Percentiles rank a stretch among this genome's conserved stretches.
Conservation (phyloP, 2,113 vertebrate genomes). For the Corythornis cristatus region DNA sequence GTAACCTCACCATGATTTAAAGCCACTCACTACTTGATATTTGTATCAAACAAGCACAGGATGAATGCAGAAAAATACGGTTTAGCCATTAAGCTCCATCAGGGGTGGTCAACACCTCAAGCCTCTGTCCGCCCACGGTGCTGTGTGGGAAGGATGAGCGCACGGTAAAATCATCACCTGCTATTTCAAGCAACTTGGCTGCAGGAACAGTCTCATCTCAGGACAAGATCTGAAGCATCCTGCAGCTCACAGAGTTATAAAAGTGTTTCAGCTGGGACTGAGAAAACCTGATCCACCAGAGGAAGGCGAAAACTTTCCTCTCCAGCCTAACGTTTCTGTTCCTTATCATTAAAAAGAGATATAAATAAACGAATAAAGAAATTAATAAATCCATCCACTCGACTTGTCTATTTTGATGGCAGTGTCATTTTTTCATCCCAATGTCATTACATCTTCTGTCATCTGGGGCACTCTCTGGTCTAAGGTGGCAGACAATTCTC, state of each 20-base stretch:
- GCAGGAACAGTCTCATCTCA: neutral
- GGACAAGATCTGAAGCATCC: neutral
- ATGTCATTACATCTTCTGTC: neutral
- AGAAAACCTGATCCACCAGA: neutral
- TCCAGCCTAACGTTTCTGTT: neutral
- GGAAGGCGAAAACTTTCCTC: neutral
- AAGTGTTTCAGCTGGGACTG: neutral
- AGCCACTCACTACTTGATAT: rapidly evolving
- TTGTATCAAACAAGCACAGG: rapidly evolving
- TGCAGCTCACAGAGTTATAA: rapidly evolving
- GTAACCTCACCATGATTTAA: neutral
- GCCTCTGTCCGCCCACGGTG: rapidly evolving
- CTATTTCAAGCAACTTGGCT: neutral
- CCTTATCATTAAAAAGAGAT: neutral
- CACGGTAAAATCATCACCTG: neutral
- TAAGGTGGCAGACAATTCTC: neutral
- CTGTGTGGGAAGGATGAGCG: neutral
- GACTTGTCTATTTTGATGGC: neutral
- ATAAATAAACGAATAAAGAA: no score
- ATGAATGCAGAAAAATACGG: neutral
- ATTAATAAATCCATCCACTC: neutral
- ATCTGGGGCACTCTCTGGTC: neutral
- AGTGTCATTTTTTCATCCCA: neutral
- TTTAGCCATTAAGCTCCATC: neutral
- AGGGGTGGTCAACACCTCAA: neutral